Conservation (phyloP, 2,797 vertebrate species). For the Botia kubotai region DNA sequence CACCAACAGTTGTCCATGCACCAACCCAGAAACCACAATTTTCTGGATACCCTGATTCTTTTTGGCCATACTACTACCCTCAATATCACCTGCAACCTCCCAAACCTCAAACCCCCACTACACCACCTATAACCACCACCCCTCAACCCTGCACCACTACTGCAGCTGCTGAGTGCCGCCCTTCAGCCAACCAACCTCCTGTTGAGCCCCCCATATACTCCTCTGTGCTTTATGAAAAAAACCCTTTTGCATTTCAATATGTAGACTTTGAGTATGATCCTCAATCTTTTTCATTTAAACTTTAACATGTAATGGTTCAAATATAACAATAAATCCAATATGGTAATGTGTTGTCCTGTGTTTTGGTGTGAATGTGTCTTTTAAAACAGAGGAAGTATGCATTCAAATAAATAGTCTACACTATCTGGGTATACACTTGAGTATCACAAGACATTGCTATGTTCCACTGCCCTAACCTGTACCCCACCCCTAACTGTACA, state of each 20-base stretch:
- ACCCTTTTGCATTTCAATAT: not conserved
- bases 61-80: not conserved
- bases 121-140: not conserved
- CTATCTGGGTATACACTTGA: no score
- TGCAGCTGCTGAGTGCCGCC: not conserved
- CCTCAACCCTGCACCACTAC: constrained; percentile 38
- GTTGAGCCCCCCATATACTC: not conserved
- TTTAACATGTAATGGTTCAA: not conserved
- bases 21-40: not conserved
- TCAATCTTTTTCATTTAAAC: not conserved
- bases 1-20: not conserved
- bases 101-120: not conserved
- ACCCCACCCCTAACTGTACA: no score
- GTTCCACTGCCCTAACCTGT: no score
- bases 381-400: no score
- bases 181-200: not conserved
- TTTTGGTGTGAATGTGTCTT: no score
- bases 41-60: not conserved
- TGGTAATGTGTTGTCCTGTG: no score
- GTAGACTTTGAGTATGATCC: not conserved
- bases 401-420: no score
- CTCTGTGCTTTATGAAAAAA: not conserved
- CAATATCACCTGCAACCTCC: not conserved
- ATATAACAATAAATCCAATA: constrained; percentile 5
- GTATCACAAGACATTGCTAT: no score